These are phyloP conservation scores for Oscheius sp. DNA, from an alignment of 1,140 invertebrate genomes.

Conservation along the genomic window DNA sequence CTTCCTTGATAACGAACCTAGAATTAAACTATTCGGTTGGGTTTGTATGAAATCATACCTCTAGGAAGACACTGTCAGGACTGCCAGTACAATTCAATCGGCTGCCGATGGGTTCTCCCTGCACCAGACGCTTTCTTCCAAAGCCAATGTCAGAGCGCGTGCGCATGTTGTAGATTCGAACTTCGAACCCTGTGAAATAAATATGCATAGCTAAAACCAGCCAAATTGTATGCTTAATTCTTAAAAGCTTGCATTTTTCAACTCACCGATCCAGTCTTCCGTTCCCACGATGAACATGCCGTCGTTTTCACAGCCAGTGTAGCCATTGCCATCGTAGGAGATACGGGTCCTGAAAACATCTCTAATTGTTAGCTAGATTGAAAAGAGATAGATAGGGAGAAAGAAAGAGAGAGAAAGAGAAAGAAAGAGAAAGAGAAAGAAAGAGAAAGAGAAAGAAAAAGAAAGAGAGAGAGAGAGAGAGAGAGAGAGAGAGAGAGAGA, in stretches of 20 bases:
- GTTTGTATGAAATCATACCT: constrained; percentile 28
- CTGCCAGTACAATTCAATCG: constrained; percentile 46
- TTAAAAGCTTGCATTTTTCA: constrained; percentile 18
- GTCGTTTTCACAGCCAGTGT: constrained; percentile 57
- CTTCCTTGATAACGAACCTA: constrained; percentile 54
- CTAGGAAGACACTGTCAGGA: constrained; percentile 54
- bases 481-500: constrained; percentile 2
- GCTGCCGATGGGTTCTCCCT: constrained; percentile 52
- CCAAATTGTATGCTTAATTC: no score
- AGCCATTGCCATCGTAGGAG: constrained; percentile 27
- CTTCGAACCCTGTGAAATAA: constrained; percentile 52
- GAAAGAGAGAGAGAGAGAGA: no score
- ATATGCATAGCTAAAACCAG: not conserved
- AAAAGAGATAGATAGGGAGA: no score
- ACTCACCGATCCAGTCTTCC: constrained; percentile 54
- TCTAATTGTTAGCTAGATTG: constrained; percentile 40
- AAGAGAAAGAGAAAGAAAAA: no score
- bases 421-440: no score
- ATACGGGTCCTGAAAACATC: constrained; percentile 43
- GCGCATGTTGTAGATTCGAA: constrained; percentile 54
- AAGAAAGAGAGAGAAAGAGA: constrained; percentile 2
- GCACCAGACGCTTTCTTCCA: constrained; percentile 51
- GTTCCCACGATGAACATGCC: constrained; percentile 56
- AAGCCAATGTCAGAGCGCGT: constrained; percentile 52
- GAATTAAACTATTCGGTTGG: not conserved